Conservation (phyloP, 2,113 vertebrate genomes). For the Anoura caudifer region DNA sequence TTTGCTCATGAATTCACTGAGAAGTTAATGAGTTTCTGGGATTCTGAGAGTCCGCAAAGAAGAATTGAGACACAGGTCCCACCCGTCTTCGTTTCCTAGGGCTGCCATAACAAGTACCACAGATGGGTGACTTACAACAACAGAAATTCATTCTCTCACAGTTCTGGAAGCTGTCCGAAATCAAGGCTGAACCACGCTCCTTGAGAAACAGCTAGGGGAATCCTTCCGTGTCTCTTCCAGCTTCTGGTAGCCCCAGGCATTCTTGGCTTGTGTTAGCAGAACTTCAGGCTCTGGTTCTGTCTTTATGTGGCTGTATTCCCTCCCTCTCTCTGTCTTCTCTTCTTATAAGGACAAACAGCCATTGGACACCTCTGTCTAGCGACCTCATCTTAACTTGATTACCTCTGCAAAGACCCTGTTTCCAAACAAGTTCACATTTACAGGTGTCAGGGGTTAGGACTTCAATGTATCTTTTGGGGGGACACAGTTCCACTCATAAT, state of each 20-base stretch:
- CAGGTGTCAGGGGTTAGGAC: background rate
- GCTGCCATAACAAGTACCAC: background rate
- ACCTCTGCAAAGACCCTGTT: background rate
- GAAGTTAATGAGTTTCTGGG: background rate
- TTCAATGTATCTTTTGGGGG: background rate
- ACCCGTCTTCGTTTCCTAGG: background rate
- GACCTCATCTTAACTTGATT: background rate
- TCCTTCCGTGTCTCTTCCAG: background rate
- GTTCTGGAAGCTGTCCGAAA: background rate
- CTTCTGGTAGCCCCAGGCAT: background rate
- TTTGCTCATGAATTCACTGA: background rate
- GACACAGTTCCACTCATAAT: background rate
- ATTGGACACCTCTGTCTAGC: background rate
- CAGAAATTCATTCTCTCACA: background rate
- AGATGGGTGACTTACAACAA: background rate
- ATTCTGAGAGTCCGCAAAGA: background rate
- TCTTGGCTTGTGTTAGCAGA: background rate
- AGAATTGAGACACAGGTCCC: background rate
- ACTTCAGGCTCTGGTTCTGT: background rate
- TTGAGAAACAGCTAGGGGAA: background rate
- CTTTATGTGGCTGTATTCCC: background rate
- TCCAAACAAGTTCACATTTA: background rate
- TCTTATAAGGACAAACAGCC: background rate
- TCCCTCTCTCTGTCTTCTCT: background rate
- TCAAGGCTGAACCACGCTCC: background rate